Evolutionary conservation across 2,888 invertebrate species (phyloP).

Genomic region (Melanostoma mellinum): DNA sequence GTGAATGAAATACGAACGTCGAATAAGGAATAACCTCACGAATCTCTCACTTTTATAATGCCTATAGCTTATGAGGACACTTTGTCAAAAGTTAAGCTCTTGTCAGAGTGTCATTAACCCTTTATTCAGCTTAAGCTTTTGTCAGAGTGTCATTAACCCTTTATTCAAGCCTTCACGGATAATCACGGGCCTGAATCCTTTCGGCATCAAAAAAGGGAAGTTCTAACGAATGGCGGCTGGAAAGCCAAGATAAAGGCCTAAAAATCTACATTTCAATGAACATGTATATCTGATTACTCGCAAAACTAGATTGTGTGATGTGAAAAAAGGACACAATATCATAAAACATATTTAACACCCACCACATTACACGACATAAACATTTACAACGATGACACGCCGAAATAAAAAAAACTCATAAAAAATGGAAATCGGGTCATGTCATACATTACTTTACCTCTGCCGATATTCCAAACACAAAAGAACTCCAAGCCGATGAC

Average conservation of each 20-base stretch:
- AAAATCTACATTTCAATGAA: constrained; percentile 55
- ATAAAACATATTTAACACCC: constrained; percentile 53
- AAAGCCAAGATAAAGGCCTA: constrained; percentile 14
- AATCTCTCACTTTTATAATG: constrained; percentile 21
- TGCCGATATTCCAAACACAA: background rate
- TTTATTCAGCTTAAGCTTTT: constrained; percentile 61
- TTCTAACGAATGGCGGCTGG: constrained; percentile 12
- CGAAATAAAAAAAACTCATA: constrained; percentile 12
- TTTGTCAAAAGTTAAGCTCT: constrained; percentile 59
- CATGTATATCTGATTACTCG: constrained; percentile 57
- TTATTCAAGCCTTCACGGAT: constrained; percentile 39
- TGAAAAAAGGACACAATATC: constrained; percentile 10
- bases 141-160: constrained; percentile 52
- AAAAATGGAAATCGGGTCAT: constrained; percentile 20
- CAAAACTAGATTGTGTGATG: constrained; percentile 7
- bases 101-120: constrained; percentile 53
- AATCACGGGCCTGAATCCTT: constrained; percentile 30
- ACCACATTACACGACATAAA: constrained; percentile 9
- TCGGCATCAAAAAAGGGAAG: background rate
- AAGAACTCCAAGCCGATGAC: constrained; percentile 48
- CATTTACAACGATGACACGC: constrained; percentile 26
- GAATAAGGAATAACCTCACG: constrained; percentile 49
- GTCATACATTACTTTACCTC: constrained; percentile 38
- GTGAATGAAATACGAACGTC: constrained; percentile 52
- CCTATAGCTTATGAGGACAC: background rate